Base-by-base conservation (phyloP, 2,888 invertebrate species). In the Folsomia candida region DNA sequence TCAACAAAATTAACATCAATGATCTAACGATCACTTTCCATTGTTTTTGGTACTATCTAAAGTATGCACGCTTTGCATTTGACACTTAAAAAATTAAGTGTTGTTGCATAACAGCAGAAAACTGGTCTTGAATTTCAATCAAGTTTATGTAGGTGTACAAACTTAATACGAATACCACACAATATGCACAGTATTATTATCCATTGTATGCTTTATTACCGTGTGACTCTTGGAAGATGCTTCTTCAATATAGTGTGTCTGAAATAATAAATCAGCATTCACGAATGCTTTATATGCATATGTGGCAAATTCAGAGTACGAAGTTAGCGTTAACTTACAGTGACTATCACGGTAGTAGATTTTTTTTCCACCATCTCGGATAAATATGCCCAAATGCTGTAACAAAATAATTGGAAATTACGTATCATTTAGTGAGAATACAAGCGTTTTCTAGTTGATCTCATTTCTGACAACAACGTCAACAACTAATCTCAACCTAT, bases 371-470 rank as follows among this genome's bases (percentile, higher is more conserved):
- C 93, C 82, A 96, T 92, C 82, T 92, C 89, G 71, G 94, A 91
- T 82, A 96, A 86, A 82, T 96, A 94, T 81, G 92, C 92, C 96
- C 95, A 96, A 83, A 96, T 96, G 83, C 93, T 94, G 83, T 61
- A 84, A 82, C 20, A 22, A 54, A 54, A 20, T 54, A 14, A 22
- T 54, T 54, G 4, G 37, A 37, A 37, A 37, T 4, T 37, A n/a
- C n/a, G n/a, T n/a, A n/a, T 37, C 37, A 37, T 37, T 37, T 37
- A 4, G 37, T 37, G 37, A 37, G 37, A 37, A 9, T n/a, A 9
- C 14, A 14, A 37, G 6, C 14, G 37, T 9, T 37, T 37, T 37
- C 37, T 37, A 37, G 37, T 37, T 37, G 37, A 4, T 37, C 37
- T 37, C 37, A 37, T 37, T 37, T 14, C 37, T 37, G 37, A 37